phyloP scores from a whole-genome alignment of 2,888 invertebrate genomes.

The Synergus gifuensis region DNA sequence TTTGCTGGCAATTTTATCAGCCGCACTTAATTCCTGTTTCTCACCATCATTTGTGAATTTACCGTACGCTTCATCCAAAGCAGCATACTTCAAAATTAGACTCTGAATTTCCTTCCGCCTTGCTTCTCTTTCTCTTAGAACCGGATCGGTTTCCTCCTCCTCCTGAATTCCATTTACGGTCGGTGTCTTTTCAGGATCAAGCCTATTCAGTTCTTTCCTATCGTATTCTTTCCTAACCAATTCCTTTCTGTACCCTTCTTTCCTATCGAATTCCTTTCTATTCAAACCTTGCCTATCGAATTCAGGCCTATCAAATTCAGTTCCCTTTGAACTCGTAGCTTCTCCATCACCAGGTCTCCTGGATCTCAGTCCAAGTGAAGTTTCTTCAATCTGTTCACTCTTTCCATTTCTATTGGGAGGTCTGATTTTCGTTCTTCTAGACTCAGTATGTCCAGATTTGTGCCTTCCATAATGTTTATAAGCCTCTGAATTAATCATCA shows the following conservation, averaged over 20 bases:
- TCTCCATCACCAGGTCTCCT: slow-evolving; percentile 8
- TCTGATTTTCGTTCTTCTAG: slow-evolving; percentile 66
- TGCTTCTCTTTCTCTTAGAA: slow-evolving; percentile 86
- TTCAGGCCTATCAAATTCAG: not conserved
- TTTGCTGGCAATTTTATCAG: slow-evolving; percentile 75
- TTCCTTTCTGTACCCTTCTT: slow-evolving; percentile 42
- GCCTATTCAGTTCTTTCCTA: not conserved
- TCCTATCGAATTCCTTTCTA: not conserved
- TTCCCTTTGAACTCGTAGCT: not conserved
- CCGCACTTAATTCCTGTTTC: slow-evolving; percentile 64
- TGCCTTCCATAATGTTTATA: slow-evolving; percentile 76
- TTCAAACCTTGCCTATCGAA: too few species aligned
- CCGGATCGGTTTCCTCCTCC: slow-evolving; percentile 80
- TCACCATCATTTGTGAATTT: slow-evolving; percentile 78
- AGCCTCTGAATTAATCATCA: slow-evolving; percentile 70
- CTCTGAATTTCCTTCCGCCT: slow-evolving; percentile 91
- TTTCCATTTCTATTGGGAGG: slow-evolving; percentile 82
- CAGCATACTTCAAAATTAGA: slow-evolving; percentile 90
- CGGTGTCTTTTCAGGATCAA: slow-evolving; percentile 76
- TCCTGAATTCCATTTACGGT: slow-evolving; percentile 75
- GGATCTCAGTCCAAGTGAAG: slow-evolving; percentile 60
- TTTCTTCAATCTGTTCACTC: slow-evolving; percentile 81
- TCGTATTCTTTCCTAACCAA: slow-evolving; percentile 57
- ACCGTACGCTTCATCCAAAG: slow-evolving; percentile 86
- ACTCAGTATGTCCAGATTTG: slow-evolving; percentile 75